Conservation (phyloP, 2,888 invertebrate genomes). For the Trichogramma evanescens region DNA sequence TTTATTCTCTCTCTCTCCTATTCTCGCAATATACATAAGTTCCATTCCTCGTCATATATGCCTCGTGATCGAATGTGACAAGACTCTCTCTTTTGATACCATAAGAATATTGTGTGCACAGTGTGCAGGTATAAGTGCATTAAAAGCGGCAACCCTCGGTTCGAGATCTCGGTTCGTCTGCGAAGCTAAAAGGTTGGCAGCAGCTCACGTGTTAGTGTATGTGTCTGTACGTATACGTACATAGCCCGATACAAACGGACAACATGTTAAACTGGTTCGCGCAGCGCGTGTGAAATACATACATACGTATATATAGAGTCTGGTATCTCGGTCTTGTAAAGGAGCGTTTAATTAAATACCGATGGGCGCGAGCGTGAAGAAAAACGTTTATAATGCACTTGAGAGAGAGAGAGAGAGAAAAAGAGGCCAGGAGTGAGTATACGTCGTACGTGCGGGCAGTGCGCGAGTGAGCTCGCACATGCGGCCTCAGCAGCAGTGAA, state of each 20-base stretch:
- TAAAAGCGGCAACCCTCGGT: too few relatives aligned
- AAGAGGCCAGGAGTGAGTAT: background rate
- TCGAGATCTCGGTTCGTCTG: too few relatives aligned
- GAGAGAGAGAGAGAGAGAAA: too few relatives aligned
- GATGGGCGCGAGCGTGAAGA: background rate
- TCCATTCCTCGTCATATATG: background rate
- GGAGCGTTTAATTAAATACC: slow-evolving; percentile 17
- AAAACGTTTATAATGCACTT: background rate
- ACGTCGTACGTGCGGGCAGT: background rate
- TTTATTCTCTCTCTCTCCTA: slow-evolving; percentile 3
- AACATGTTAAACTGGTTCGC: slow-evolving; percentile 6
- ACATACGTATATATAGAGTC: background rate
- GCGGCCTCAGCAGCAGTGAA: background rate
- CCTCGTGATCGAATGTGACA: background rate
- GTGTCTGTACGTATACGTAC: background rate
- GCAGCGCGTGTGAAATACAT: slow-evolving; percentile 6
- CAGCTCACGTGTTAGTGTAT: background rate
- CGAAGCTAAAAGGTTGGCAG: too few relatives aligned
- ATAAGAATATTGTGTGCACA: background rate
- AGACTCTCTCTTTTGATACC: slow-evolving; percentile 1
- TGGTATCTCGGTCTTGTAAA: background rate
- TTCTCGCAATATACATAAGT: background rate
- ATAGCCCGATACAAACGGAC: background rate
- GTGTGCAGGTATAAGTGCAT: too few relatives aligned
- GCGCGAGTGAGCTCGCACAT: background rate